Evolutionary conservation across 1,140 invertebrate genomes (phyloP).

Genomic region (Sminthurides bifidus): DNA sequence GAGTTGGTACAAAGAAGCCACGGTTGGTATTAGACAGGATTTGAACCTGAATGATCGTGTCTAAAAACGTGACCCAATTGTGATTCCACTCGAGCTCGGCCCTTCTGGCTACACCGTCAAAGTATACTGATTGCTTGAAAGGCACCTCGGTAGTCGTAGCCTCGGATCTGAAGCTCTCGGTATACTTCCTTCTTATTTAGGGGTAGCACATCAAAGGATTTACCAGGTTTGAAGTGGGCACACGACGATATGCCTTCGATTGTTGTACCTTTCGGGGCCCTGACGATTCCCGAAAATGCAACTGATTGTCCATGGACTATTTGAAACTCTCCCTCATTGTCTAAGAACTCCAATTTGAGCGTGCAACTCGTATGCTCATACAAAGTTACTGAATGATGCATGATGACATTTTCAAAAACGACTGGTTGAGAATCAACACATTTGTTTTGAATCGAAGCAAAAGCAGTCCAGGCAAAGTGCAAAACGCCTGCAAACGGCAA

Average conservation of each 20-base stretch:
- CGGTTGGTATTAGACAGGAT: too few relatives aligned
- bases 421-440: constrained; percentile 71
- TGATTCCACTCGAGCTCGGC: constrained; percentile 66
- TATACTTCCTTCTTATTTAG: constrained; percentile 69
- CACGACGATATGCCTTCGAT: too few relatives aligned
- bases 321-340: constrained; percentile 60
- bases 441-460: constrained; percentile 66
- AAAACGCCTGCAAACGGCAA: constrained; percentile 94
- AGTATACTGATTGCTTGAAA: constrained; percentile 66
- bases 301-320: constrained; percentile 41
- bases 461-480: constrained; percentile 78
- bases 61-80: constrained; percentile 87
- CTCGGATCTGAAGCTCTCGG: constrained; percentile 79
- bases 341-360: constrained; percentile 83
- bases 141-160: constrained; percentile 80
- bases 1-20: too few relatives aligned
- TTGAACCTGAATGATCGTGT: too few relatives aligned
- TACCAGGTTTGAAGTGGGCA: constrained; percentile 36
- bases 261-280: too few relatives aligned
- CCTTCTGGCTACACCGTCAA: constrained; percentile 47
- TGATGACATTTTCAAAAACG: constrained; percentile 72
- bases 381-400: constrained; percentile 75
- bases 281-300: constrained; percentile 66
- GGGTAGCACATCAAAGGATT: constrained; percentile 36
- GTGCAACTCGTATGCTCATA: constrained; percentile 71